Evolutionary conservation across 1,140 invertebrate genomes (phyloP).

Genomic region (Hydropsyche tenuis): DNA sequence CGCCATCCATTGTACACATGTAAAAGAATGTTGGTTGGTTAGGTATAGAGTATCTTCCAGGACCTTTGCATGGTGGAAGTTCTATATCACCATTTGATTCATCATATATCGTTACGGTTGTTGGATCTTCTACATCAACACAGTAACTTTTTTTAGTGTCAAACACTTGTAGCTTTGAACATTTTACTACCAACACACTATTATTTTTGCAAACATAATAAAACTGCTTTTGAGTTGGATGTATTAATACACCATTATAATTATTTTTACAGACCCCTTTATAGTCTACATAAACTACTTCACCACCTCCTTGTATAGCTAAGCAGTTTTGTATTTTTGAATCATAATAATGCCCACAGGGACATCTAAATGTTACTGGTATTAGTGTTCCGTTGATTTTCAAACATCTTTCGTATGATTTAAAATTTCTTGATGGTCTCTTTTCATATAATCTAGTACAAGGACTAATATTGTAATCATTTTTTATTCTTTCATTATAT

Average conservation of each 20-base stretch:
- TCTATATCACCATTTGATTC: conserved; percentile 40
- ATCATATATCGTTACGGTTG: conserved; percentile 37
- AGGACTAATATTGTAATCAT: background rate
- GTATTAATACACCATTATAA: conserved; percentile 54
- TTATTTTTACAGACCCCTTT: conserved; percentile 55
- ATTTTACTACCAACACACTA: conserved; percentile 56
- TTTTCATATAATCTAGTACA: conserved; percentile 45
- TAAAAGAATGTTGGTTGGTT: conserved; percentile 54
- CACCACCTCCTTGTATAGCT: conserved; percentile 55
- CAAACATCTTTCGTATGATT: conserved; percentile 51
- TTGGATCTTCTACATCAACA: conserved; percentile 35
- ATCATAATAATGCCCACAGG: conserved; percentile 46
- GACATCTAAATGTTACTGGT: conserved; percentile 45
- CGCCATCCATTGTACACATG: conserved; percentile 52
- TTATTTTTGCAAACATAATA: conserved; percentile 56
- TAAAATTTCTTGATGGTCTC: conserved; percentile 52
- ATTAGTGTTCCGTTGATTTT: conserved; percentile 43
- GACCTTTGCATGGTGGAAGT: conserved; percentile 44
- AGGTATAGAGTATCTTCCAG: conserved; percentile 53
- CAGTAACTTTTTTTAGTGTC: conserved; percentile 39
- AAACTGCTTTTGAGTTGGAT: conserved; percentile 55
- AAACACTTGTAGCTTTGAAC: conserved; percentile 52
- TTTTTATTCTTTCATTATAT: no score
- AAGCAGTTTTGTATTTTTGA: conserved; percentile 48
- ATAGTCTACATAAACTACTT: conserved; percentile 51